Percentiles rank a stretch among this genome's conserved stretches.
Conservation (phyloP, 1,140 invertebrate species). For the Subanguina moxae region DNA sequence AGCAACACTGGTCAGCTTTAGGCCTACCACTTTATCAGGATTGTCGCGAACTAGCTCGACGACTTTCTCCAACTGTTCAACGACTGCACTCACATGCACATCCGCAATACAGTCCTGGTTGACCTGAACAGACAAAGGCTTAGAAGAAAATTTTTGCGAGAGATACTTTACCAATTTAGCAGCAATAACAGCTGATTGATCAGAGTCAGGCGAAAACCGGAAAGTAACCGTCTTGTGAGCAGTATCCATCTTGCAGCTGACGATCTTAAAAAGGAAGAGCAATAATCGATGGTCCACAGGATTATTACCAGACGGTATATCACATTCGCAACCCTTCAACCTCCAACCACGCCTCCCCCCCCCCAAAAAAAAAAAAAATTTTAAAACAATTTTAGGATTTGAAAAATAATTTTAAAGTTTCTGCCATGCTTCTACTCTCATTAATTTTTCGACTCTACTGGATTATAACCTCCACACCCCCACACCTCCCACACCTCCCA, state of each 20-base stretch:
- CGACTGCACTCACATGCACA: conserved; percentile 35
- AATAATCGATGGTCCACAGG: too few relatives aligned
- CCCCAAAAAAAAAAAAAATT: too few relatives aligned
- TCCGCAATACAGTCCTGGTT: conserved; percentile 49
- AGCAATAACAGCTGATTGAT: conserved; percentile 43
- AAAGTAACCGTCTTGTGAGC: conserved; percentile 55
- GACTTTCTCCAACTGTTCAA: conserved; percentile 49
- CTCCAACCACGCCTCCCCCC: too few relatives aligned
- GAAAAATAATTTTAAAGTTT: too few relatives aligned
- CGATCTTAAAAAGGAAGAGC: conserved; percentile 33
- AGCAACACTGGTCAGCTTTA: conserved; percentile 35
- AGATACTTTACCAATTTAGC: conserved; percentile 39
- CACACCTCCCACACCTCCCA: too few relatives aligned
- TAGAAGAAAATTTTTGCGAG: neutral
- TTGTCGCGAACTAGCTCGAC: conserved; percentile 47
- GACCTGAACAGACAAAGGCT: conserved; percentile 31
- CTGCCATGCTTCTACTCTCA: too few relatives aligned
- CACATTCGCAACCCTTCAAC: too few relatives aligned
- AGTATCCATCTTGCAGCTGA: conserved; percentile 53
- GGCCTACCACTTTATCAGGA: conserved; percentile 45
- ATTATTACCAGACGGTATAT: too few relatives aligned
- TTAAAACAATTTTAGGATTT: too few relatives aligned
- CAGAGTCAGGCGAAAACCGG: conserved; percentile 53
- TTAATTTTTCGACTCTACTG: too few relatives aligned
- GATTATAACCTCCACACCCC: too few relatives aligned